Conservation (phyloP, 2,888 invertebrate genomes). For the Cryptosula pallasiana region DNA sequence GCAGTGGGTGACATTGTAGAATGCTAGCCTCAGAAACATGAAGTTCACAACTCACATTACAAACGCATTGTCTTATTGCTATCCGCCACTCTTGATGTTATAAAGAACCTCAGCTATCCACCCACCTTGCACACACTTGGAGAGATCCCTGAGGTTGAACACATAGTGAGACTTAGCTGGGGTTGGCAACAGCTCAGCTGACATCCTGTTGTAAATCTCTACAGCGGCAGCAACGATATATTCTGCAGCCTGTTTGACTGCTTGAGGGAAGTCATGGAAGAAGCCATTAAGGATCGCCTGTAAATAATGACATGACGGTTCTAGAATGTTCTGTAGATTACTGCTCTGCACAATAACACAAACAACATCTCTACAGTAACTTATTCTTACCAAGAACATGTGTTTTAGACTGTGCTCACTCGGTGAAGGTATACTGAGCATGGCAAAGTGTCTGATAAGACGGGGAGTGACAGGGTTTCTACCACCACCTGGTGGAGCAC, state of each 20-base stretch:
- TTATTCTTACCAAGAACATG: slow-evolving; percentile 51
- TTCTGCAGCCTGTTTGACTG: slow-evolving; percentile 47
- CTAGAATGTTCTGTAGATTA: not conserved
- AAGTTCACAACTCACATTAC: too few relatives aligned
- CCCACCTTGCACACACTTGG: slow-evolving; percentile 78
- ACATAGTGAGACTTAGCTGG: slow-evolving; percentile 55
- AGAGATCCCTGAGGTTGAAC: slow-evolving; percentile 64
- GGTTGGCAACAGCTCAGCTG: slow-evolving; percentile 52
- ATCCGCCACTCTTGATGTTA: too few relatives aligned
- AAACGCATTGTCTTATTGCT: too few relatives aligned
- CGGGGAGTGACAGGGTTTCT: slow-evolving; percentile 52
- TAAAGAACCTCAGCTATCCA: too few relatives aligned
- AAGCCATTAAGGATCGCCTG: slow-evolving; percentile 67
- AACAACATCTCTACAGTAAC: not conserved
- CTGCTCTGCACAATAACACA: not conserved
- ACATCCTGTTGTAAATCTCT: slow-evolving; percentile 53
- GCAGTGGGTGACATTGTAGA: too few relatives aligned
- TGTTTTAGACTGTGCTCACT: slow-evolving; percentile 52
- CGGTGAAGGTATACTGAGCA: slow-evolving; percentile 52
- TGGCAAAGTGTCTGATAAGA: slow-evolving; percentile 51
- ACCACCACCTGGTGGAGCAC: slow-evolving; percentile 55
- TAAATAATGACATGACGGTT: not conserved
- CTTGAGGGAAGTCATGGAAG: slow-evolving; percentile 68
- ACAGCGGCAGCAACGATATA: slow-evolving; percentile 50
- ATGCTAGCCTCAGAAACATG: too few relatives aligned